A percentile compares a stretch with the other conserved stretches of the same genome.
Evolutionary conservation across 2,888 invertebrate genomes (phyloP).

Genomic region (Campaea margaritaria): DNA sequence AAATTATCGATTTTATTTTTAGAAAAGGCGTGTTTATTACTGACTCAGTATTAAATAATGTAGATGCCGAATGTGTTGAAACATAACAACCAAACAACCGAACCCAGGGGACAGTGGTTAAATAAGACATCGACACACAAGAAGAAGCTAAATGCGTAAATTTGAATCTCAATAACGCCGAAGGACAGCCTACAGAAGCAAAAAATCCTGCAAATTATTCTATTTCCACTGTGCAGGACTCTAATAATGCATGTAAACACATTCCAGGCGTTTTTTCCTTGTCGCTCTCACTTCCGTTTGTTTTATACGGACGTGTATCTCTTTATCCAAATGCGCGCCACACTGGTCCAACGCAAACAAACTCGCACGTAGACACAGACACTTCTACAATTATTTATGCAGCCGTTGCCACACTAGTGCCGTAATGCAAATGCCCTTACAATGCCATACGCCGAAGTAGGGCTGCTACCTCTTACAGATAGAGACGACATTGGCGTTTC

Average conservation of each 20-base stretch:
- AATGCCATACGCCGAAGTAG: neutral
- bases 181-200: no score
- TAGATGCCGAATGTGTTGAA: no score
- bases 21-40: no score
- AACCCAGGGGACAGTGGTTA: neutral
- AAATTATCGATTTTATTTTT: no score
- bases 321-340: neutral
- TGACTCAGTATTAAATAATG: no score
- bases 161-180: no score
- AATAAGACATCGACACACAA: no score
- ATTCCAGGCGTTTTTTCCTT: neutral
- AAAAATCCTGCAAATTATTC: neutral
- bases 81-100: neutral
- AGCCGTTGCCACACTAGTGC: constrained; percentile 16
- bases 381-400: constrained; percentile 21
- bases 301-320: neutral
- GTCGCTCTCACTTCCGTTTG: neutral
- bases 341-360: neutral
- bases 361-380: constrained; percentile 7
- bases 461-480: neutral
- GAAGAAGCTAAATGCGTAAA: no score
- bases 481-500: neutral
- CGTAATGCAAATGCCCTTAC: constrained; percentile 19
- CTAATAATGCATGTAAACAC: neutral
- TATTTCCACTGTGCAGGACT: neutral